A percentile compares a stretch with the other conserved stretches of the same genome.
These are phyloP conservation scores for Micrasema longulum DNA, from an alignment of 1,140 invertebrate genomes.

Conservation along the genomic window DNA sequence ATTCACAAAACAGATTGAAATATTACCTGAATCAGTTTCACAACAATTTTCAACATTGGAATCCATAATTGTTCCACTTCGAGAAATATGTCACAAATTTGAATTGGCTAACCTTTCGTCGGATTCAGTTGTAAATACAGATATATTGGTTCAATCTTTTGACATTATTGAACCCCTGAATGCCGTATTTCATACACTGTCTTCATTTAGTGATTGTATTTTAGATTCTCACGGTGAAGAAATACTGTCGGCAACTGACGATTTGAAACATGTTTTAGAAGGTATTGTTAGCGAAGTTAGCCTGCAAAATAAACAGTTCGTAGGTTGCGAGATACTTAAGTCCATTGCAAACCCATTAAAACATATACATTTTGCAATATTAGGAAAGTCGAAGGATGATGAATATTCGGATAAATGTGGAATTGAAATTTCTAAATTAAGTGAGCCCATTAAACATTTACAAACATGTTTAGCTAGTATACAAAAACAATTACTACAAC, in stretches of 20 bases:
- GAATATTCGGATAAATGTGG: slow-evolving; percentile 21
- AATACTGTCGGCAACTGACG: background rate
- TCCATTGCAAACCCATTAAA: slow-evolving; percentile 43
- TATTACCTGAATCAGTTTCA: slow-evolving; percentile 37
- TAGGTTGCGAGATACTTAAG: slow-evolving; percentile 41
- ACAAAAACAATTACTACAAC: slow-evolving; percentile 54
- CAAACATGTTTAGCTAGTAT: slow-evolving; percentile 49
- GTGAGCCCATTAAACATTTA: slow-evolving; percentile 49
- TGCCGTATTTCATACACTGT: slow-evolving; percentile 6
- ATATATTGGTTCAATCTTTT: slow-evolving; percentile 16
- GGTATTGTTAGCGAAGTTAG: background rate
- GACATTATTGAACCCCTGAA: slow-evolving; percentile 36
- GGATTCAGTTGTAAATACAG: slow-evolving; percentile 2
- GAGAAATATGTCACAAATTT: slow-evolving; percentile 50
- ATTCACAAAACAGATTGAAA: slow-evolving; percentile 50
- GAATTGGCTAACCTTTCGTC: slow-evolving; percentile 45
- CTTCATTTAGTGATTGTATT: background rate
- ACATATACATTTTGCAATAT: slow-evolving; percentile 25
- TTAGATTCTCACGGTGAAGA: background rate
- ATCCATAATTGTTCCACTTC: slow-evolving; percentile 46
- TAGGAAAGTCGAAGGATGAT: slow-evolving; percentile 9
- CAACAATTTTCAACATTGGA: slow-evolving; percentile 38
- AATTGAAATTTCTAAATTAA: slow-evolving; percentile 40
- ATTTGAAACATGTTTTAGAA: slow-evolving; percentile 1
- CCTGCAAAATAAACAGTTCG: background rate